Evolutionary conservation across 1,140 invertebrate species (phyloP).

Genomic region (Aphelenchoides besseyi): DNA sequence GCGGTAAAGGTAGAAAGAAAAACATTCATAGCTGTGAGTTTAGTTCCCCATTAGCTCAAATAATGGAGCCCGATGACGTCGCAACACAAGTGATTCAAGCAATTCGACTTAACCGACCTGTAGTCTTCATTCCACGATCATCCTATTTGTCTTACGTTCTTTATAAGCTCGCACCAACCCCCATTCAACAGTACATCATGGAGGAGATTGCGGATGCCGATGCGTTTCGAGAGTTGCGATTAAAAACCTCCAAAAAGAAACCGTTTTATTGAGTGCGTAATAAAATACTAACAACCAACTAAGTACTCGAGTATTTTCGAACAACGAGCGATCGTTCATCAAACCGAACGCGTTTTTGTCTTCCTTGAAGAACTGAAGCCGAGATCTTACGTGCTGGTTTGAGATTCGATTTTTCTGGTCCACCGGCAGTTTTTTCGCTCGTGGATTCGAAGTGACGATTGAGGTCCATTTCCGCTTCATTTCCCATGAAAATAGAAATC

Average conservation of each 20-base stretch:
- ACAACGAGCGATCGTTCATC: neutral
- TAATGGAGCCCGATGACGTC: neutral
- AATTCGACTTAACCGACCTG: slow-evolving; percentile 4
- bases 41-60: neutral
- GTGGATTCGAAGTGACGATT: neutral
- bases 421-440: too few species aligned
- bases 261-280: too few species aligned
- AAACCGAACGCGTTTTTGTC: neutral
- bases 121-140: neutral
- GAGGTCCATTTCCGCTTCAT: neutral
- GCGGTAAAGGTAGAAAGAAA: too few species aligned
- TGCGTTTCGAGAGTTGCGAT: neutral
- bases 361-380: neutral
- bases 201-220: neutral
- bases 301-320: neutral
- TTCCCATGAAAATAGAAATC: too few species aligned
- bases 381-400: neutral
- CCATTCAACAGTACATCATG: neutral
- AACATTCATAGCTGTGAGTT: too few species aligned
- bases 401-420: neutral
- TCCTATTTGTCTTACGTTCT: neutral
- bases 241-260: neutral
- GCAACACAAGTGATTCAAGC: slow-evolving; percentile 6
- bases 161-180: neutral
- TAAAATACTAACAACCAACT: neutral